Evolutionary conservation across 2,113 vertebrate species (phyloP).

Genomic region (Callopanchax toddi): DNA sequence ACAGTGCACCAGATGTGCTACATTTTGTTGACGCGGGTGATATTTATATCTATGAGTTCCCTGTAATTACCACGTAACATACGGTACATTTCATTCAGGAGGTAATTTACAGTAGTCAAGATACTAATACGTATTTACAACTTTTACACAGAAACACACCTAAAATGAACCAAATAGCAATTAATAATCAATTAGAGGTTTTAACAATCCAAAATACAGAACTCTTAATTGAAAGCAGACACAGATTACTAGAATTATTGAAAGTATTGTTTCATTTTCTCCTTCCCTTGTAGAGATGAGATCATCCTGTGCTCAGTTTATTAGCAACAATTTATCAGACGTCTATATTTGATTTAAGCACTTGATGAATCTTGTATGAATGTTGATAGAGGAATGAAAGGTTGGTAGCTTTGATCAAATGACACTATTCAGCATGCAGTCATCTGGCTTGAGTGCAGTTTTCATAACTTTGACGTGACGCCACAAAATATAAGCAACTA

Average conservation of each 20-base stretch:
- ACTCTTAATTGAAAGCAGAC: background rate
- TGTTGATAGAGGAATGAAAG: constrained; percentile 7
- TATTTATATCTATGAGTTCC: too few relatives aligned
- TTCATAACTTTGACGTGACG: constrained; percentile 58
- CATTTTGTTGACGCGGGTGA: too few relatives aligned
- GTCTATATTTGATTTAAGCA: background rate
- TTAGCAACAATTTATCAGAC: background rate
- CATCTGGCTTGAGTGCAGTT: constrained; percentile 43
- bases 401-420: constrained; percentile 27
- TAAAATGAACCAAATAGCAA: too few relatives aligned
- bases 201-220: too few relatives aligned
- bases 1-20: too few relatives aligned
- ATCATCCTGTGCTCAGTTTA: background rate
- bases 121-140: too few relatives aligned
- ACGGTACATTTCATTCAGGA: too few relatives aligned
- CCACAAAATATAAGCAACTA: constrained; percentile 53
- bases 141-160: too few relatives aligned
- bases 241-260: background rate
- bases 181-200: too few relatives aligned
- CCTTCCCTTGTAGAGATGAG: background rate
- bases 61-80: too few relatives aligned
- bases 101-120: too few relatives aligned
- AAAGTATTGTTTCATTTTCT: background rate
- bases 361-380: constrained; percentile 1
- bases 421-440: constrained; percentile 28